Evolutionary conservation across 2,888 invertebrate genomes (phyloP).

Genomic region (Ametastegia equiseti): DNA sequence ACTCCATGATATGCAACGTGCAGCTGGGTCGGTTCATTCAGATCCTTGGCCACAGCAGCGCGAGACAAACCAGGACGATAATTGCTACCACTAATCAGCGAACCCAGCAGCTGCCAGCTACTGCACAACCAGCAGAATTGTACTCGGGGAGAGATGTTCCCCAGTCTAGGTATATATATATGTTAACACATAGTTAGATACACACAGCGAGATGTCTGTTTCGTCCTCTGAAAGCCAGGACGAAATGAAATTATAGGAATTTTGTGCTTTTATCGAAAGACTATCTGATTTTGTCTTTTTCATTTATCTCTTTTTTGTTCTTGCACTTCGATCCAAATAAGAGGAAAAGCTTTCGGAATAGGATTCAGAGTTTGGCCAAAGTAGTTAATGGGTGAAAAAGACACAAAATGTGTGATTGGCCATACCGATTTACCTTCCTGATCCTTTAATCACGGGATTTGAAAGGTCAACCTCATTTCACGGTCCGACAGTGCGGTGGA

Average conservation of each 20-base stretch:
- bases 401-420: neutral
- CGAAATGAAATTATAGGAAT: neutral
- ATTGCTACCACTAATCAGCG: conserved; percentile 72
- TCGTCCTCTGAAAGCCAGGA: neutral
- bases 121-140: conserved; percentile 53
- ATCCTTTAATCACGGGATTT: conserved; percentile 42
- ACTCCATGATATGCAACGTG: conserved; percentile 20
- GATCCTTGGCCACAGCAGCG: conserved; percentile 4
- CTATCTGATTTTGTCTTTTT: neutral
- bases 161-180: neutral
- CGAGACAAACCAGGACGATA: conserved; percentile 61
- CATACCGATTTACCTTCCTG: conserved; percentile 21
- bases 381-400: conserved; percentile 10
- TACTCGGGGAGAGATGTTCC: neutral
- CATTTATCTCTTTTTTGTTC: neutral
- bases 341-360: neutral
- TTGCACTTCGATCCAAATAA: neutral
- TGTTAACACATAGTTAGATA: neutral
- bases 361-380: neutral
- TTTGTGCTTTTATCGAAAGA: neutral
- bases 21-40: conserved; percentile 28
- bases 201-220: neutral
- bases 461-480: conserved; percentile 41
- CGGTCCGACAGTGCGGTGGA: neutral
- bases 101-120: conserved; percentile 57